Percentiles rank a stretch among this genome's conserved stretches.
Conservation (phyloP, 2,113 vertebrate genomes). For the Antechinus stuartii region DNA sequence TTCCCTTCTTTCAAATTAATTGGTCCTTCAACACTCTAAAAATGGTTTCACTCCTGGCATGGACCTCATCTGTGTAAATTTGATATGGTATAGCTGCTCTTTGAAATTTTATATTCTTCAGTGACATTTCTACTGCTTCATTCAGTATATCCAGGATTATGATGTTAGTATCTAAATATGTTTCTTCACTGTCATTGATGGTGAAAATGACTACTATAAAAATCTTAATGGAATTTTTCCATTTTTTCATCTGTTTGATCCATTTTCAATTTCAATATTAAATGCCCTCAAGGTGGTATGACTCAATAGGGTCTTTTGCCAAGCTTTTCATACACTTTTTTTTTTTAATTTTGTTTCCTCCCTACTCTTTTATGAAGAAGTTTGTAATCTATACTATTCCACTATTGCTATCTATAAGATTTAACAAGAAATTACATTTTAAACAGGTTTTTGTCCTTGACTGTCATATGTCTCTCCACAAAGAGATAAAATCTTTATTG, state of each 20-base stretch:
- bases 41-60: neutral
- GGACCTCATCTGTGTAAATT: neutral
- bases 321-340: neutral
- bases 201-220: neutral
- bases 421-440: neutral
- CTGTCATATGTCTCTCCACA: neutral
- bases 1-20: no score
- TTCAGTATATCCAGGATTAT: neutral
- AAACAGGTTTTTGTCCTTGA: neutral
- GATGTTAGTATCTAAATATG: neutral
- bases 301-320: neutral
- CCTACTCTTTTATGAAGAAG: neutral
- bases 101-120: neutral
- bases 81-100: neutral
- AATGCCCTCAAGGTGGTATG: neutral
- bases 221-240: neutral
- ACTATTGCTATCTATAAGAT: neutral
- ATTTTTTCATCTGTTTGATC: neutral
- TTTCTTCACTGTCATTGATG: neutral
- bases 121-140: neutral
- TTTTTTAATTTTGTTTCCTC: neutral
- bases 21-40: no score
- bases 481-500: neutral
- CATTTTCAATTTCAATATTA: neutral
- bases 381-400: neutral